Evolutionary conservation across 2,888 invertebrate genomes (phyloP).

Genomic region (Temnothorax ravouxi): DNA sequence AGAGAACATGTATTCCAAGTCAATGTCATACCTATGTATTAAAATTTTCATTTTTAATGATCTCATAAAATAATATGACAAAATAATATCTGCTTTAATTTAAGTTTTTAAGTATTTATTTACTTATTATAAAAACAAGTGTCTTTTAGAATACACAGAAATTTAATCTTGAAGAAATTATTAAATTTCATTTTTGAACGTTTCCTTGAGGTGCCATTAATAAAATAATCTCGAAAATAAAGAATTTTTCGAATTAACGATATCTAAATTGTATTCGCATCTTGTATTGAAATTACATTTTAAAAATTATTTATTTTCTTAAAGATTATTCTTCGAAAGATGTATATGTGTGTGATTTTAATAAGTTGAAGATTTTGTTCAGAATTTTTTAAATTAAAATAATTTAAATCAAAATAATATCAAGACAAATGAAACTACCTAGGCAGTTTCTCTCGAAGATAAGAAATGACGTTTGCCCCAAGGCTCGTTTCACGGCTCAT

Average conservation of each 20-base stretch:
- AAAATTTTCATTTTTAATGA: constrained; percentile 14
- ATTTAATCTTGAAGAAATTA: constrained; percentile 5
- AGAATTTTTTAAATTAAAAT: neutral
- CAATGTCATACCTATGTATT: constrained; percentile 91
- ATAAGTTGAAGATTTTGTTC: neutral
- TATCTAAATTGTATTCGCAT: constrained; percentile 1
- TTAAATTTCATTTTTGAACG: neutral
- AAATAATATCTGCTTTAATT: neutral
- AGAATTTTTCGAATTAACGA: no score
- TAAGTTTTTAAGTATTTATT: neutral
- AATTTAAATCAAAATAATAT: neutral
- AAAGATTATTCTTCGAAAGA: neutral
- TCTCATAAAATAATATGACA: neutral
- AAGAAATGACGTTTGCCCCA: constrained; percentile 91
- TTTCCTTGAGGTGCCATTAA: neutral
- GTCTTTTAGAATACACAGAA: neutral
- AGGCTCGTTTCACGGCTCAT: constrained; percentile 90
- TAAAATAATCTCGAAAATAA: neutral
- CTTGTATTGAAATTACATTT: neutral
- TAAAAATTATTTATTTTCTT: neutral
- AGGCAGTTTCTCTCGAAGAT: constrained; percentile 92
- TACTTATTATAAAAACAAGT: neutral
- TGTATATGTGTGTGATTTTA: neutral
- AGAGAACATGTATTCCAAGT: constrained; percentile 93
- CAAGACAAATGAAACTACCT: constrained; percentile 79